Base-by-base conservation (phyloP, 2,113 vertebrate genomes). In the Tilapia sparmanii region DNA sequence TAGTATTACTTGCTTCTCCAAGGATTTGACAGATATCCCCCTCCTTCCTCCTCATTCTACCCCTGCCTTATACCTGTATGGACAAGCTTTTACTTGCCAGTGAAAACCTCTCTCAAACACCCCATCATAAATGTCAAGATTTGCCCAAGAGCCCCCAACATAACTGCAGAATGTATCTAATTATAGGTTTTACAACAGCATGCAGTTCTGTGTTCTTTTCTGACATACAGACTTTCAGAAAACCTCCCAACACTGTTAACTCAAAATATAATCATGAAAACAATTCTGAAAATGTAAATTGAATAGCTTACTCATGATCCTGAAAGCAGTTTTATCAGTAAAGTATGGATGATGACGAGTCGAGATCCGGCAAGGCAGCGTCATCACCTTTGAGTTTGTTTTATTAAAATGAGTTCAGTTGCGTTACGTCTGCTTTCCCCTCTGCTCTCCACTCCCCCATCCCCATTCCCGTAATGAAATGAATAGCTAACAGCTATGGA, bases 101-200 rank as follows among this genome's bases (percentile, higher is more conserved):
- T 87, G 84, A 61, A 91, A 91, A 85, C 79, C 83, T 33, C 38
- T 73, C 59, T 38, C 45, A 83, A 71, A 89, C 78, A 52, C 50
- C 78, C 50, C 81, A 82, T 45, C 81, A 52, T 90, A 90, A 89
- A 95, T 94, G 91, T 94, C 91, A 94, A 57, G 84, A 87, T 57
- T 50, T 3, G 80, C 86, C 90, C 29, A 3, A 57, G 88, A 93
- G 82, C 54, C 16, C 35, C 50, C 12, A 78, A 66, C 52, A 66
- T 61, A 13, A 19, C 85, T 9, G 22, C 80, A 90, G 81, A 84
- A 90, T 89, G 84, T 80, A 57, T 90, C 66, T 89, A 85, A 92
- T 88, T 89, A 52, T 85, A 10, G 55, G 38, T 73, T 55, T 79
- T 86, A 76, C 42, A 87, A 90, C 79, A 76, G 66, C 54, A 68